Evolutionary conservation across 2,113 vertebrate genomes (phyloP), one percentile per base, ranked within the genome.

Genomic region (Cygnus atratus): DNA sequence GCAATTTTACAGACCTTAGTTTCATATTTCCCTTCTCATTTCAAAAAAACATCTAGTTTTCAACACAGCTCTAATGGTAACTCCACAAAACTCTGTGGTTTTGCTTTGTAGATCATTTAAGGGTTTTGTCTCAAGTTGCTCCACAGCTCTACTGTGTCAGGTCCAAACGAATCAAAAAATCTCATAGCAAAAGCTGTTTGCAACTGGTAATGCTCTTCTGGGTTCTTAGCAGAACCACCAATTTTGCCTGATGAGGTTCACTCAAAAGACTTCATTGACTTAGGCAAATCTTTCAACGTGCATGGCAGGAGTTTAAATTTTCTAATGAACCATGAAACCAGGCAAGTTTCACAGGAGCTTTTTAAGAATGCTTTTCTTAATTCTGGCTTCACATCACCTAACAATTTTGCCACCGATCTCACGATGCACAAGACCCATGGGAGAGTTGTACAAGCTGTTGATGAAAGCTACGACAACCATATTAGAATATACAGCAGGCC

Each of bases 311-410:
- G 87, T 88, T 92, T 96, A 85, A 91, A 90, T 87, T 63, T 88
- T 61, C 88, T 88, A 95, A 96, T 78, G 85, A 93, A 87, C 90
- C 90, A 90, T 58, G 79, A 96, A 95, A 95, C 93, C 93, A 97
- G 35, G 68, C 61, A 84, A 92, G 79, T 90, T 96, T 80, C 88
- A 52, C 3, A 57, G 41, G 65, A 93, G 88, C 48, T 88, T 90
- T 90, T 52, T 8, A 73, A 86, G 75, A 94, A 87, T 28, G 66
- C 43, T 88, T 90, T 88, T 73, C 61, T 87, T 67, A 90, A 78
- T 84, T 90, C 66, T 26, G 88, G 57, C 76, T 84, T 66, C 83
- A 88, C 83, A 78, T 86, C 61, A 87, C 62, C 81, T 88, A 82
- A 29, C 75, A 59, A 48, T 74, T 88, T 88, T 92, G 76, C 83